Evolutionary conservation across 2,797 vertebrate genomes (phyloP).

Genomic region (Galagoides demidoff): DNA sequence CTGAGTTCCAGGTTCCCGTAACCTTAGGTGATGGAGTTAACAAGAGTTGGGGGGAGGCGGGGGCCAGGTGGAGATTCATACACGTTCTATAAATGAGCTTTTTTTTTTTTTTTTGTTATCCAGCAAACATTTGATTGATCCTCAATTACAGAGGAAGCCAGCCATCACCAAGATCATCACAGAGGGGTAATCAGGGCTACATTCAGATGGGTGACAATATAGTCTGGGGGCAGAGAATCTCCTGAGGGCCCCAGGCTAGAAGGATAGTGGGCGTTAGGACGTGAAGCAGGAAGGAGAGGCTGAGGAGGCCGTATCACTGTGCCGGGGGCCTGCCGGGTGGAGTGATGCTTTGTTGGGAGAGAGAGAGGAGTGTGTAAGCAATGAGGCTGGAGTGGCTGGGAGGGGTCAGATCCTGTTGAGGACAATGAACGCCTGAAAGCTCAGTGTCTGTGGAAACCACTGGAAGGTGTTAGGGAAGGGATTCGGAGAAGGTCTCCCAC

Average conservation of each 20-base stretch:
- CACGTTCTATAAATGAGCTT: neutral
- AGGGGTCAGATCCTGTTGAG: neutral
- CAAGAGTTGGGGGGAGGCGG: neutral
- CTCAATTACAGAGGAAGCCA: neutral
- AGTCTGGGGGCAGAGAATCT: neutral
- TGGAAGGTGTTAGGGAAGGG: neutral
- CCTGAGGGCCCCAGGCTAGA: neutral
- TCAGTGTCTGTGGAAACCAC: neutral
- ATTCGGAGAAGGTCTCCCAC: neutral
- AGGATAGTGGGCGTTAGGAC: neutral
- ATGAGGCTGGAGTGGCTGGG: neutral
- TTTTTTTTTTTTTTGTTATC: neutral
- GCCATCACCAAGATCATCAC: accelerated
- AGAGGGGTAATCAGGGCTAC: no score
- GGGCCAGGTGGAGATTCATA: neutral
- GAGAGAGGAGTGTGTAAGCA: neutral
- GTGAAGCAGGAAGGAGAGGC: neutral
- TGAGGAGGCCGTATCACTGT: accelerated
- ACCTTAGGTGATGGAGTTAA: neutral
- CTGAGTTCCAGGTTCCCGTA: neutral
- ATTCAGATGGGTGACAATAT: neutral
- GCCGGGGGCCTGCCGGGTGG: neutral
- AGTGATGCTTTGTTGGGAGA: neutral
- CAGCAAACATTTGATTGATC: neutral
- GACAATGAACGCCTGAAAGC: neutral